Evolutionary conservation across 2,888 invertebrate species (phyloP), one percentile per base, ranked within the genome.

Genomic region (Cheilosia urbana): DNA sequence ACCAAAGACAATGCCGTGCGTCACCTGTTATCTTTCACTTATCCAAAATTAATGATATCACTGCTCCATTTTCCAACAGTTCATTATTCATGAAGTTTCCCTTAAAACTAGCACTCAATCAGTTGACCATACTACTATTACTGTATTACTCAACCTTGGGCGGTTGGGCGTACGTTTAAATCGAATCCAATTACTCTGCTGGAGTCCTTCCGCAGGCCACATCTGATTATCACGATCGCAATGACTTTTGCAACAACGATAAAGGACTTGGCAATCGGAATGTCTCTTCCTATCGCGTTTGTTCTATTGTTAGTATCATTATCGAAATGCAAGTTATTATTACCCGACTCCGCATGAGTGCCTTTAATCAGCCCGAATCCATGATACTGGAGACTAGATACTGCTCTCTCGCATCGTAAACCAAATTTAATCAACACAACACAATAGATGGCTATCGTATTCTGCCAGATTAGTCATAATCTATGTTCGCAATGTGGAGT

Each of bases 381-480:
- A 57, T 17, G 19, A n/a, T 7, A 55, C 21, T 30, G 13, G 30
- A 42, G 53, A 37, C 37, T 37, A 9, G 0, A 13, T 30, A 47
- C 45, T 7, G n/a, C 30, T 53, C 37, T 15, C 2, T 53, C 13
- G 24, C n/a, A 45, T 45, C 82, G 53, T 77, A 77, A 76, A 82
- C 65, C 77, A 82, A 82, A 82, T 77, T 82, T 77, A 82, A 82
- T 82, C 77, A 82, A 71, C 82, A 45, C 40, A 57, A 65, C 37
- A 69, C 65, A 82, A 75, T 69, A 51, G 69, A 49, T 57, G 34
- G 24, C 55, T 60, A 75, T 63, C 63, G 21, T 30, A 65, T 81
- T 76, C 45, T 37, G 42, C 30, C 17, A 42, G 57, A 58, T 72
- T 71, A 62, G 51, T 55, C 69, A 57, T 27, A 53, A 34, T 37